Evolutionary conservation across 2,888 invertebrate species (phyloP), one percentile per base, ranked within the genome.

Genomic region (Cordilura impudica): DNA sequence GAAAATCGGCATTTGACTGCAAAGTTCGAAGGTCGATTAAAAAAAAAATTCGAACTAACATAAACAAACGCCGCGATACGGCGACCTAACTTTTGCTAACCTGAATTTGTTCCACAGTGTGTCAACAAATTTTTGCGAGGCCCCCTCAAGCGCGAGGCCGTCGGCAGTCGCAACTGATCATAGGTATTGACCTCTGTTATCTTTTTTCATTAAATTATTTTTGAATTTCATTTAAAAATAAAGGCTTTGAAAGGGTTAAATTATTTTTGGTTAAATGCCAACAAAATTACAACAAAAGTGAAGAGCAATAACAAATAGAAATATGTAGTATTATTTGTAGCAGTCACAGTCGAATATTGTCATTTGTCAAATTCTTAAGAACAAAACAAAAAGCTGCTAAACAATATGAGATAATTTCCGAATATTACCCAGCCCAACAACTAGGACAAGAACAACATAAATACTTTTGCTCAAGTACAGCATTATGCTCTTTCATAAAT

Each of bases 251-350:
- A 5, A 12, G 35, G 35, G 12, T 35, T 35, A 35, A 35, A 21
- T 26, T 8, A 66, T 23, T 12, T 75, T 69, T 75, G 75, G 75
- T 56, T 18, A 70, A 63, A 49, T 54, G 75, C 75, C 75, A 75
- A 63, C 7, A 61, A 54, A 3, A 51, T 29, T 19, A 18, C n/a
- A 19, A n/a, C 7, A 35, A 8, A 45, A 31, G 47, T 12, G 0
- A 21, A 14, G n/a, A n/a, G n/a, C n/a, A n/a, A n/a, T n/a, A n/a
- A 65, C 16, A 16, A 21, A 58, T 7, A 35, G 21, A 47, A 7
- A 39, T 10, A 47, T 43, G 39, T 39, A 14, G 23, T 53, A n/a
- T n/a, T n/a, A n/a, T n/a, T n/a, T 54, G 35, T 66, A 43, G 26
- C 12, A 29, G 12, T n/a, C n/a, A n/a, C n/a, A 19, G 14, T 18